Evolutionary conservation across 2,888 invertebrate genomes (phyloP).

Genomic region (Callimorpha dominula): DNA sequence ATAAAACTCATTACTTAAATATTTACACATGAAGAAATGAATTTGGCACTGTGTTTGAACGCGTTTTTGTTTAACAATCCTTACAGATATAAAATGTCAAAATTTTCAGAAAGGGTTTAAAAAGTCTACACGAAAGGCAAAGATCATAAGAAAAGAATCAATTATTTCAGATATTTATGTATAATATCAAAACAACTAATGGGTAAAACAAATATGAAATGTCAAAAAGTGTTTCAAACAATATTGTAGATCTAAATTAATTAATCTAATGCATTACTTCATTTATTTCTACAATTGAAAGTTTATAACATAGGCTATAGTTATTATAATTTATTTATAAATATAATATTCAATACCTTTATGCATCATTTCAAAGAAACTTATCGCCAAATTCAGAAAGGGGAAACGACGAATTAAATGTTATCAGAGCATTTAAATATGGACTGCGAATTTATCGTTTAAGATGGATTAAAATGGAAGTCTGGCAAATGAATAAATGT

Average conservation of each 20-base stretch:
- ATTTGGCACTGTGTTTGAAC: slow-evolving; percentile 43
- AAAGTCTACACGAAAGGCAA: slow-evolving; percentile 3
- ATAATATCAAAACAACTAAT: slow-evolving; percentile 16
- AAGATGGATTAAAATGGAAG: no score
- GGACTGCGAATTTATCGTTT: no score
- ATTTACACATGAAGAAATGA: background rate
- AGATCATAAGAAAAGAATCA: slow-evolving; percentile 14
- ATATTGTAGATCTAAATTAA: slow-evolving; percentile 31
- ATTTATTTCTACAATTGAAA: background rate
- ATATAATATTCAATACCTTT: background rate
- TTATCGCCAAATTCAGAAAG: background rate
- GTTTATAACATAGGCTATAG: background rate
- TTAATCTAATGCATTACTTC: background rate
- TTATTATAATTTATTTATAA: background rate
- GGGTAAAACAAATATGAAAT: slow-evolving; percentile 17
- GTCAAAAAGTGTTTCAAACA: slow-evolving; percentile 33
- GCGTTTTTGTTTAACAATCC: slow-evolving; percentile 11
- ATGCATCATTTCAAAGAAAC: background rate
- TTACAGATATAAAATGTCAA: background rate
- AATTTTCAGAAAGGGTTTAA: slow-evolving; percentile 15
- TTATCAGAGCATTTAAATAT: no score
- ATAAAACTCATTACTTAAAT: background rate
- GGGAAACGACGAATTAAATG: background rate
- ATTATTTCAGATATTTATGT: slow-evolving; percentile 28
- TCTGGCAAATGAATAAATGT: background rate